phyloP scores from a whole-genome alignment of 2,888 invertebrate species.

The Aleiodes alternator region DNA sequence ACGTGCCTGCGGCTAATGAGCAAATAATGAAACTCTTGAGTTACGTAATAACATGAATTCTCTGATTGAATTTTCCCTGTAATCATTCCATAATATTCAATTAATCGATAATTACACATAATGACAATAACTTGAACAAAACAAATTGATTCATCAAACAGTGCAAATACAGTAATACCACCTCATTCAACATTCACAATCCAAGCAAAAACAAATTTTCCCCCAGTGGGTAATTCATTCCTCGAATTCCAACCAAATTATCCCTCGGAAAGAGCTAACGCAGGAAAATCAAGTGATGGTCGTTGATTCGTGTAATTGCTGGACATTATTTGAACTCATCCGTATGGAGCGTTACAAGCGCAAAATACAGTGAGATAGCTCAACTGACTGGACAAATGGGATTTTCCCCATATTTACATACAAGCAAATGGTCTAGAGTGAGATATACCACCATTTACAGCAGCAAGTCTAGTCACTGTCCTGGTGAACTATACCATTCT shows the following conservation, averaged over 20 bases:
- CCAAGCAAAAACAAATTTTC: not conserved
- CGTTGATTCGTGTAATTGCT: constrained; percentile 46
- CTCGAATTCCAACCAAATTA: not conserved
- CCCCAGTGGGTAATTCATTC: constrained; percentile 2
- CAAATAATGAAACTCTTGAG: no score
- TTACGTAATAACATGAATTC: no score
- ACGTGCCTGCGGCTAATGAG: no score
- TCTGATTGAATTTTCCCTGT: no score
- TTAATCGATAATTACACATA: no score
- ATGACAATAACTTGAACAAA: no score
- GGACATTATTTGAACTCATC: constrained; percentile 44
- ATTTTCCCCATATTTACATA: constrained; percentile 32
- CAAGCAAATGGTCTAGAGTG: constrained; percentile 20
- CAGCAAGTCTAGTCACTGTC: not conserved
- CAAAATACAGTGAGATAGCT: constrained; percentile 16
- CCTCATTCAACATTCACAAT: constrained; percentile 3
- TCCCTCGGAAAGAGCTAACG: constrained; percentile 21
- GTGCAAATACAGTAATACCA: not conserved
- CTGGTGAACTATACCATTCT: not conserved
- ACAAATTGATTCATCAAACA: not conserved
- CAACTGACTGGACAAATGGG: constrained; percentile 17
- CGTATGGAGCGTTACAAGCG: constrained; percentile 10
- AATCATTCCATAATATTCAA: no score
- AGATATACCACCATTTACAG: no score
- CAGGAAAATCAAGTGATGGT: constrained; percentile 42